phyloP scores from a whole-genome alignment of 2,888 invertebrate species.

The Empis stercorea region DNA sequence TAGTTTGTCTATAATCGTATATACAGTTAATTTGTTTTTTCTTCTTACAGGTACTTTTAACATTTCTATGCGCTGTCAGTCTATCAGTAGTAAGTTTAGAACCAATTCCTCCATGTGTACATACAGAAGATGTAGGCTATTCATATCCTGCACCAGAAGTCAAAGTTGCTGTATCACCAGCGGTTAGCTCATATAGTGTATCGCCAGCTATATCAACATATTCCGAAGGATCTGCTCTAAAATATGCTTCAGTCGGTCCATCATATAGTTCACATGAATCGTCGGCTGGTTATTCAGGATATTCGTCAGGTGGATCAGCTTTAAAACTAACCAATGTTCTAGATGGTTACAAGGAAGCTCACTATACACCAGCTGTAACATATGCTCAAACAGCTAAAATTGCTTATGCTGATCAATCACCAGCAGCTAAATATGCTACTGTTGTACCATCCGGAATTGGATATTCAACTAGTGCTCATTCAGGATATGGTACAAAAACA shows the following conservation, averaged over 20 bases:
- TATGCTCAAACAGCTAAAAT: slow-evolving; percentile 27
- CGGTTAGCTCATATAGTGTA: slow-evolving; percentile 22
- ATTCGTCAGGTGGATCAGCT: slow-evolving; percentile 22
- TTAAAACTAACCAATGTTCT: slow-evolving; percentile 18
- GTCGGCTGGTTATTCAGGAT: slow-evolving; percentile 23
- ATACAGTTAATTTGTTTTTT: too few relatives aligned
- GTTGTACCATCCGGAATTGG: slow-evolving; percentile 40
- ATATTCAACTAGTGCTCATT: slow-evolving; percentile 42
- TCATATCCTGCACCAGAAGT: slow-evolving; percentile 42
- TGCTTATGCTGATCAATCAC: slow-evolving; percentile 31
- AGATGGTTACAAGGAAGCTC: slow-evolving; percentile 6
- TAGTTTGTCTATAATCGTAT: too few relatives aligned
- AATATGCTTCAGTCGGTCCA: slow-evolving; percentile 31
- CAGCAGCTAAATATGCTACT: slow-evolving; percentile 30
- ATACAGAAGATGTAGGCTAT: slow-evolving; percentile 36
- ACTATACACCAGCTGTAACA: slow-evolving; percentile 26
- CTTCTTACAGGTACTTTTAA: slow-evolving; percentile 20
- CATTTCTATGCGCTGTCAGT: slow-evolving; percentile 25
- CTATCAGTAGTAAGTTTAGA: slow-evolving; percentile 20
- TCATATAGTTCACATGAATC: slow-evolving; percentile 26
- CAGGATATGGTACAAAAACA: slow-evolving; percentile 24
- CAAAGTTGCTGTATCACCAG: slow-evolving; percentile 38
- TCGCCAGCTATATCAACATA: slow-evolving; percentile 27
- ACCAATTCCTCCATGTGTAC: slow-evolving; percentile 28
- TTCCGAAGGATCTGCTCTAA: slow-evolving; percentile 28